phyloP scores from a whole-genome alignment of 2,113 vertebrate species.

The Mesembrinibis cayennensis region DNA sequence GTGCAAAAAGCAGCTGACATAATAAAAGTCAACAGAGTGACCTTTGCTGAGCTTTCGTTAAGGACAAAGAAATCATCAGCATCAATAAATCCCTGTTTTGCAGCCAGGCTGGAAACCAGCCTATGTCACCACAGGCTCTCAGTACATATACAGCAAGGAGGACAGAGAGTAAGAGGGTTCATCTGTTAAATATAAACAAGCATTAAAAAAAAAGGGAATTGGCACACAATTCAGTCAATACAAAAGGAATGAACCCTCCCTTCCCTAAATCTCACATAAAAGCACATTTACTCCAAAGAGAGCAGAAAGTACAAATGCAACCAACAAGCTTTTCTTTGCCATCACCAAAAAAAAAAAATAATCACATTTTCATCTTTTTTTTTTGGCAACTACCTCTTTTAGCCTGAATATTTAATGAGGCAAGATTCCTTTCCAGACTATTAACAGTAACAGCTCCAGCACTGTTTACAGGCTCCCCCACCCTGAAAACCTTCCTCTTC shows the following conservation, averaged over 20 bases:
- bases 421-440: background rate
- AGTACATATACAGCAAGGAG: background rate
- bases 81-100: slow-evolving; percentile 22
- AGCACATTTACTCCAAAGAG: background rate
- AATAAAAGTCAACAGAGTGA: background rate
- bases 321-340: background rate
- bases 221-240: background rate
- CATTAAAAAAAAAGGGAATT: background rate
- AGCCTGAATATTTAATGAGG: background rate
- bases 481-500: background rate
- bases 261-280: background rate
- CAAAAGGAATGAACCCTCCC: background rate
- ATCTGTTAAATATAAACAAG: background rate
- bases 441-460: background rate
- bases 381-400: background rate
- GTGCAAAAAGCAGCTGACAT: background rate
- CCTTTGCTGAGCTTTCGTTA: slow-evolving; percentile 5
- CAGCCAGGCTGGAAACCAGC: background rate
- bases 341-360: background rate
- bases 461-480: background rate
- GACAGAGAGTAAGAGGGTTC: background rate
- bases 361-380: background rate
- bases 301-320: background rate
- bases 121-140: background rate
- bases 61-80: background rate